These are phyloP conservation scores for Oreotragus oreotragus DNA, from an alignment of 2,113 vertebrate genomes.

Conservation along the genomic window DNA sequence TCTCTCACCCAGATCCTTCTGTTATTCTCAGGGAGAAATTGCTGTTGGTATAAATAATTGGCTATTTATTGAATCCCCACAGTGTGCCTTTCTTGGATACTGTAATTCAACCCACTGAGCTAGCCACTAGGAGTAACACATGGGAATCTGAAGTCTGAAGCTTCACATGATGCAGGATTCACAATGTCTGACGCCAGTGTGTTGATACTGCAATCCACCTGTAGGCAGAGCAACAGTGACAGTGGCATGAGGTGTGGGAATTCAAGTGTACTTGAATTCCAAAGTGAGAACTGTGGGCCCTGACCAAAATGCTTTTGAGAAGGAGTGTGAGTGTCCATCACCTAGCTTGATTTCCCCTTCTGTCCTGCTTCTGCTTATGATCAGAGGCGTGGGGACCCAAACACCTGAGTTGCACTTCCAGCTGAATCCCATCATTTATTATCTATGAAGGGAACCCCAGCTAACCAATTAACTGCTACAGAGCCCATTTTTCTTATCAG, in stretches of 20 bases:
- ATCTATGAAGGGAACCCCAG: not conserved
- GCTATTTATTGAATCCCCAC: not conserved
- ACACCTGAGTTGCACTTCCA: not conserved
- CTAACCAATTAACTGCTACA: not conserved
- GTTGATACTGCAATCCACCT: not conserved
- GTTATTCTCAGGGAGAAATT: not conserved
- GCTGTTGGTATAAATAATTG: not conserved
- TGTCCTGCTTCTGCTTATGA: not conserved
- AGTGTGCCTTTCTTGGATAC: not conserved
- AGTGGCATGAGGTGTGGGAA: not conserved
- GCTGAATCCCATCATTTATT: not conserved
- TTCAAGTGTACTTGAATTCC: not conserved
- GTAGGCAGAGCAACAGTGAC: not conserved
- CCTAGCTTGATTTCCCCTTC: not conserved
- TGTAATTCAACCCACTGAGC: not conserved
- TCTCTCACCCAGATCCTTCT: not conserved
- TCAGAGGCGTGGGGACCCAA: not conserved
- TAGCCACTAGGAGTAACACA: not conserved
- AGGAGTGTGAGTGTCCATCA: not conserved
- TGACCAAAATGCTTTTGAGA: not conserved
- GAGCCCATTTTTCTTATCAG: not conserved
- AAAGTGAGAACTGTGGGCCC: not conserved
- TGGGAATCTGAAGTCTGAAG: not conserved
- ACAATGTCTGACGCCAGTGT: not conserved
- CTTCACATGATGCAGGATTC: not conserved